phyloP scores from a whole-genome alignment of 2,797 vertebrate genomes.

The Potorous gilbertii region DNA sequence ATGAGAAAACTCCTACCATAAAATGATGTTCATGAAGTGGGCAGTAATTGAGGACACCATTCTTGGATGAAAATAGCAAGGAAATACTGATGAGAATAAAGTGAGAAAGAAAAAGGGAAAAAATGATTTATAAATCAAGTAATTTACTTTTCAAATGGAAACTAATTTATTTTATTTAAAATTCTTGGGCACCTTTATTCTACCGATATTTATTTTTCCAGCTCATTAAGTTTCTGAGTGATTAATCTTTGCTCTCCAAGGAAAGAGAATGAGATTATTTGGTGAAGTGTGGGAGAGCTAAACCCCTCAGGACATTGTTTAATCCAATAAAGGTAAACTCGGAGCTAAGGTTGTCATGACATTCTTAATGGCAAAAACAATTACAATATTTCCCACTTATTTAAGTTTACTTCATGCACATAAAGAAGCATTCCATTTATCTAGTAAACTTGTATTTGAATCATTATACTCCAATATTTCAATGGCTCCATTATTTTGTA shows the following conservation, averaged over 20 bases:
- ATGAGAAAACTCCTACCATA: not conserved
- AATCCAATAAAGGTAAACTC: constrained; percentile 55
- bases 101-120: not conserved
- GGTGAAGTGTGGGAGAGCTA: constrained; percentile 51
- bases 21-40: not conserved
- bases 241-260: constrained; percentile 70
- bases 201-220: constrained; percentile 69
- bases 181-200: constrained; percentile 62
- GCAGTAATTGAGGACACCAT: not conserved
- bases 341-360: constrained; percentile 18
- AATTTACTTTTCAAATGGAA: constrained; percentile 71
- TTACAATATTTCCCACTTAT: constrained; percentile 41
- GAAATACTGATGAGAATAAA: constrained; percentile 20
- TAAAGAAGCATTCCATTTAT: constrained; percentile 35
- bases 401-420: not conserved
- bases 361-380: constrained; percentile 53
- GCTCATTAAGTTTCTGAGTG: constrained; percentile 73
- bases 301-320: constrained; percentile 57
- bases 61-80: constrained; percentile 27
- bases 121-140: constrained; percentile 54
- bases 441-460: not conserved
- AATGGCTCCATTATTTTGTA: not conserved
- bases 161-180: constrained; percentile 73
- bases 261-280: constrained; percentile 66
- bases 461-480: not conserved